These are phyloP conservation scores for Zygogramma bicolorata DNA, from an alignment of 2,888 invertebrate genomes.

Conservation along the genomic window DNA sequence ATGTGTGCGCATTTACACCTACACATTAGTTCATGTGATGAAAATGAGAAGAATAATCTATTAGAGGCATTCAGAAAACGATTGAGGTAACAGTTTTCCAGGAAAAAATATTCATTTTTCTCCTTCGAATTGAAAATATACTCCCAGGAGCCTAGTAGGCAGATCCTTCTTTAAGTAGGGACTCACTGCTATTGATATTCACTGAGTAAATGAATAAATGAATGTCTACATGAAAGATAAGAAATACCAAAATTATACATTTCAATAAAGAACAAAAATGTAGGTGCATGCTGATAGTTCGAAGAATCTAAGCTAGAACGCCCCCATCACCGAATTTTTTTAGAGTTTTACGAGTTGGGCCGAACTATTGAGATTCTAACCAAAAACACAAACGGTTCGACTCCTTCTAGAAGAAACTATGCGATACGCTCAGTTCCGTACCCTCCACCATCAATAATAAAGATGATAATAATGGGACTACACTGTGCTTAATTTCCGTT, in stretches of 20 bases:
- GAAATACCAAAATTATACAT: constrained; percentile 17
- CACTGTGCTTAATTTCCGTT: background rate
- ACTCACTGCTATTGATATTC: background rate
- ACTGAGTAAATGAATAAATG: background rate
- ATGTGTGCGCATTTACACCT: constrained; percentile 49
- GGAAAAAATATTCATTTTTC: background rate
- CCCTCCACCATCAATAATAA: background rate
- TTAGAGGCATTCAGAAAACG: too few relatives aligned
- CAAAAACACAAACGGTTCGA: background rate
- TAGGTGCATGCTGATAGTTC: constrained; percentile 57
- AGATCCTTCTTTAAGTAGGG: too few relatives aligned
- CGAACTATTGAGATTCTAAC: background rate
- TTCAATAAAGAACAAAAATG: constrained; percentile 35
- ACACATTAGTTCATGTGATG: constrained; percentile 23
- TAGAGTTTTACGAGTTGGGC: background rate
- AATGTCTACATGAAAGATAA: background rate
- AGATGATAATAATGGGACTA: background rate
- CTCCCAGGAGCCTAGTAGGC: too few relatives aligned
- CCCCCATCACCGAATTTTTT: background rate
- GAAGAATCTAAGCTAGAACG: constrained; percentile 10
- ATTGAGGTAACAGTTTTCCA: background rate
- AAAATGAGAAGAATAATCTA: too few relatives aligned
- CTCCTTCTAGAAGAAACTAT: background rate
- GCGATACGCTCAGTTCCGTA: background rate
- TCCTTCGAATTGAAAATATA: too few relatives aligned